phyloP scores from a whole-genome alignment of 2,888 invertebrate species.

The Calliopum simillimum region DNA sequence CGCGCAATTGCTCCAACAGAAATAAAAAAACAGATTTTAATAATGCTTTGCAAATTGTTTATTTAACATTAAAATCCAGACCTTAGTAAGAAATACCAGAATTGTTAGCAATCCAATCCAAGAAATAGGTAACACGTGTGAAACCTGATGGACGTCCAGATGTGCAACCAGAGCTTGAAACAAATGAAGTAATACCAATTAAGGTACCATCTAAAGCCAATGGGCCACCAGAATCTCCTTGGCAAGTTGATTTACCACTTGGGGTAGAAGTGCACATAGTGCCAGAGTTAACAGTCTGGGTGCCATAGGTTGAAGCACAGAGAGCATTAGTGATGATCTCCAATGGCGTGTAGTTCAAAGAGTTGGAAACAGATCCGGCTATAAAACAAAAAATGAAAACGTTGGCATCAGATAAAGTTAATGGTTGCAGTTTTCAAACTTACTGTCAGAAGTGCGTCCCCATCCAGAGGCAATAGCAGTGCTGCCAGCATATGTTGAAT shows the following conservation, averaged over 20 bases:
- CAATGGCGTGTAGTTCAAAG: constrained; percentile 50
- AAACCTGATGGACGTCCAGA: constrained; percentile 57
- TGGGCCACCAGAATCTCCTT: constrained; percentile 64
- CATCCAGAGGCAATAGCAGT: constrained; percentile 66
- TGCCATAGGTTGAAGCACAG: constrained; percentile 49
- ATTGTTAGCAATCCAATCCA: constrained; percentile 52
- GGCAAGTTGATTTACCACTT: constrained; percentile 54
- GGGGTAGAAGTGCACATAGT: constrained; percentile 52
- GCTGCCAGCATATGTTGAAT: constrained; percentile 58
- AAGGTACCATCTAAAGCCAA: constrained; percentile 47
- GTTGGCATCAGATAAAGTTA: too few relatives aligned
- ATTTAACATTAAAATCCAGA: too few relatives aligned
- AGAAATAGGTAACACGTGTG: constrained; percentile 52
- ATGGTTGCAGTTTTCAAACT: too few relatives aligned
- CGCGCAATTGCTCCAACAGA: too few relatives aligned
- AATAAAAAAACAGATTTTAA: too few relatives aligned
- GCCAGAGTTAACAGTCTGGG: constrained; percentile 41
- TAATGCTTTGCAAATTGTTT: too few relatives aligned
- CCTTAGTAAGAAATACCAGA: constrained; percentile 10
- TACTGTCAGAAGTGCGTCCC: constrained; percentile 55
- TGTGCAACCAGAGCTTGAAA: constrained; percentile 54
- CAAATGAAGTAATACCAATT: constrained; percentile 61
- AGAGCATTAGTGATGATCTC: constrained; percentile 49
- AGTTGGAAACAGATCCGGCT: background rate
- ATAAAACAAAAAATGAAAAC: too few relatives aligned